Evolutionary conservation across 1,140 invertebrate genomes (phyloP).

Genomic region (Heliconius eleuchia): DNA sequence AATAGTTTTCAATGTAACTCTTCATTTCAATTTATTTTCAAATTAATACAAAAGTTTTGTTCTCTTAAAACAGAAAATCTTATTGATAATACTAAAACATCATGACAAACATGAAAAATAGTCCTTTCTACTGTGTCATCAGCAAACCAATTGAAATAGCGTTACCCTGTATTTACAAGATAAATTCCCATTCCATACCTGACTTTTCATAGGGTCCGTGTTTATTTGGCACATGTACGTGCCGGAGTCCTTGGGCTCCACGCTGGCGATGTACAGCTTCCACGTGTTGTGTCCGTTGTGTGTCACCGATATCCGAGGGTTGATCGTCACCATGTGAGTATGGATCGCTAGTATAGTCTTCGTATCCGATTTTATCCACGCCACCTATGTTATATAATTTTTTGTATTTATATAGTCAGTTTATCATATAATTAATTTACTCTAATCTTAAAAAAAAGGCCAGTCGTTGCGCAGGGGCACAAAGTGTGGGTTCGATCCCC

Average conservation of each 20-base stretch:
- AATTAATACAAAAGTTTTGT: too few relatives aligned
- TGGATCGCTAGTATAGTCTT: constrained; percentile 94
- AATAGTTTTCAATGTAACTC: too few relatives aligned
- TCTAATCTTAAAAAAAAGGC: too few relatives aligned
- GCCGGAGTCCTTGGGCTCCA: constrained; percentile 91
- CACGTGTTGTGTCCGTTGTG: constrained; percentile 96
- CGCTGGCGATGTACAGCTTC: constrained; percentile 93
- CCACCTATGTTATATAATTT: constrained; percentile 84
- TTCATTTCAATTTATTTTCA: too few relatives aligned
- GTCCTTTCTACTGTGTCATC: background rate
- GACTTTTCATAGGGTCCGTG: constrained; percentile 84
- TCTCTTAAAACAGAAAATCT: too few relatives aligned
- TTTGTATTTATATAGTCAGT: too few relatives aligned
- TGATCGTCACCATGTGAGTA: constrained; percentile 93
- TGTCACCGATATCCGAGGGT: constrained; percentile 90
- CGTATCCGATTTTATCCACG: constrained; percentile 95
- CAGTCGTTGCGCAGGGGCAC: too few relatives aligned
- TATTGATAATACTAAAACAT: too few relatives aligned
- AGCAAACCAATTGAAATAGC: background rate
- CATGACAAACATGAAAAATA: too few relatives aligned
- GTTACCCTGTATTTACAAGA: background rate
- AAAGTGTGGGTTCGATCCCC: too few relatives aligned
- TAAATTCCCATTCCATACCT: constrained; percentile 80
- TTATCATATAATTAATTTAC: too few relatives aligned
- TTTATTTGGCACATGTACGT: constrained; percentile 90